Conservation (phyloP, 2,113 vertebrate genomes). For the Pachyramphus minor region DNA sequence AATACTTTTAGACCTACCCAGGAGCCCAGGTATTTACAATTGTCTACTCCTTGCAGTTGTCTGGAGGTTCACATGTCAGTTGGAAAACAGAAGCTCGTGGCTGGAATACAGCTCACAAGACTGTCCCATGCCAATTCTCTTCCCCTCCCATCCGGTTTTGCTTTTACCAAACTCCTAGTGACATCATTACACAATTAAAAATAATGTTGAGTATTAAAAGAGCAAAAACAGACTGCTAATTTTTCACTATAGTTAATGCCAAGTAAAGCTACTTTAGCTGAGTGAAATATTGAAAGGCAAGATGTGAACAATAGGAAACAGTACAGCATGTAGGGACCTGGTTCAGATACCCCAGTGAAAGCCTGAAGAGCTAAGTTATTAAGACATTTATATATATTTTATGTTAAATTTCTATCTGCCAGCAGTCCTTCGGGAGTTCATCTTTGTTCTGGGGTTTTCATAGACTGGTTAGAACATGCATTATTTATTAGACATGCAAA, state of each 20-base stretch:
- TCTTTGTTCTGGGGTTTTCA: neutral
- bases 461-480: neutral
- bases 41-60: neutral
- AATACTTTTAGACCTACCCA: neutral
- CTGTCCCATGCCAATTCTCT: neutral
- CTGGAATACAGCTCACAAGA: neutral
- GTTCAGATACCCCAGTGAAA: neutral
- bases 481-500: conserved; percentile 31
- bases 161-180: neutral
- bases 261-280: neutral
- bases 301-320: neutral
- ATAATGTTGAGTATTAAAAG: neutral
- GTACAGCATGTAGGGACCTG: neutral
- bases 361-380: neutral
- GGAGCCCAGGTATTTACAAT: neutral
- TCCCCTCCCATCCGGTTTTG: neutral
- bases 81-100: neutral
- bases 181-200: neutral
- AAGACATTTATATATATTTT: neutral
- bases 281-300: neutral
- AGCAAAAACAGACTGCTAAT: neutral
- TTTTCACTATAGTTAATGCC: neutral
- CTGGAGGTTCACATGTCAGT: neutral
- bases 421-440: neutral
- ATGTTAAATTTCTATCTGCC: neutral